Evolutionary conservation across 2,888 invertebrate species (phyloP), one percentile per base, ranked within the genome.

Genomic region (Proisotoma minuta): DNA sequence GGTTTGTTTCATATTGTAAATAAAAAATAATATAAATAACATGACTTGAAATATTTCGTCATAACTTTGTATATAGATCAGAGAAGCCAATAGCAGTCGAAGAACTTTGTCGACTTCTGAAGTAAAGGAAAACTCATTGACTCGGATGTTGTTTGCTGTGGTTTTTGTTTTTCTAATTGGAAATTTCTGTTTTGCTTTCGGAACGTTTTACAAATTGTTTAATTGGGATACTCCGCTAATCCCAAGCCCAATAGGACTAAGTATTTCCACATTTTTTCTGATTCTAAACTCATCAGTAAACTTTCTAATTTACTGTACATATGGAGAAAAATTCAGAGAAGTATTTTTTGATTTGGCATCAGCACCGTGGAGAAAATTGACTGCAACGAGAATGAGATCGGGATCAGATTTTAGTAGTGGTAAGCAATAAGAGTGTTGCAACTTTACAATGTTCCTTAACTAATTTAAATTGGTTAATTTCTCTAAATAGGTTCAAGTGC

Each of bases 231-330:
- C 52, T 15, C 56, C 60, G 20, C 34, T 60, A 20, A 50, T 57
- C 26, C 29, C 59, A 22, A 34, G 57, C 0, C 62, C 59, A 2
- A 60, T 60, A 56, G 15, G 60, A 1, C 68, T 64, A 22, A 60
- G 58, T 22, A n/a, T 69, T 1, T 51, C 60, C 28, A 63, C 57
- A 39, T 68, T 71, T 52, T 34, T 68, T 18, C 15, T 69, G 18
- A 51, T 64, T 10, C 57, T 70, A 47, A 71, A 71, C 49, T 68
- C 68, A 0, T 66, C 69, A 8, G 58, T 71, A 10, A 71, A 71
- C 56, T 69, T 69, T 48, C 49, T 70, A 24, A 68, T 71, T 34
- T 71, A 71, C 54, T 68, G 64, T 48, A 61, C 65, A 18, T 60
- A 54, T 60, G 69, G 71, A 26, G 65, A 60, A 27, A 65, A 62